Percentiles rank a stretch among this genome's conserved stretches.
Evolutionary conservation across 2,797 vertebrate species (phyloP).

Genomic region (Platyrinchus mystaceus): DNA sequence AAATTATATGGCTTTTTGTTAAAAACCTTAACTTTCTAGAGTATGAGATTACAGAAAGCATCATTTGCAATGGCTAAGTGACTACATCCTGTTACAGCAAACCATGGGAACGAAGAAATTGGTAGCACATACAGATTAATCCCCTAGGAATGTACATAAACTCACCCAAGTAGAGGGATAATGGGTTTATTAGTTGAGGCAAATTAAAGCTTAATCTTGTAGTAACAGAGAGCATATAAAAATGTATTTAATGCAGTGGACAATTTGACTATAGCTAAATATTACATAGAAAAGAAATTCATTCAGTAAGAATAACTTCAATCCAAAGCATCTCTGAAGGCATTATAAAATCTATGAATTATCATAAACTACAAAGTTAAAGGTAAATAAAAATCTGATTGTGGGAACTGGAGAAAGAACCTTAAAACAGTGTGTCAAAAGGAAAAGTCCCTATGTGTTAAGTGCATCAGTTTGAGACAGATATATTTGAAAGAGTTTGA

Average conservation of each 20-base stretch:
- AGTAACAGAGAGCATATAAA: background rate
- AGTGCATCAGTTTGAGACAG: background rate
- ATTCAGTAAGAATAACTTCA: background rate
- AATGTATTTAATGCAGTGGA: background rate
- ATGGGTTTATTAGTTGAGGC: background rate
- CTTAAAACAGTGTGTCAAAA: background rate
- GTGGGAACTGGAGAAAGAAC: background rate
- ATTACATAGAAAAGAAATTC: background rate
- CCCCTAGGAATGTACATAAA: background rate
- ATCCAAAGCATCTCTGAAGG: background rate
- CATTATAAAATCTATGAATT: background rate
- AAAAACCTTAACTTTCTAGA: background rate
- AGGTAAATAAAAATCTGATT: background rate
- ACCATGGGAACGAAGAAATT: background rate
- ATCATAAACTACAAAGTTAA: background rate
- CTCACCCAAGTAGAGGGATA: background rate
- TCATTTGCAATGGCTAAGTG: background rate
- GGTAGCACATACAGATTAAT: background rate
- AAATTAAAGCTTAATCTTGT: constrained; percentile 1
- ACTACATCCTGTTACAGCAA: background rate
- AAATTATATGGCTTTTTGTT: background rate
- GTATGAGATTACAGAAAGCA: background rate
- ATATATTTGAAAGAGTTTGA: background rate
- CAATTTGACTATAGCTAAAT: background rate
- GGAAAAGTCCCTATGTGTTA: background rate